Base-by-base conservation (phyloP, 2,888 invertebrate species). In the Athalia cordata region DNA sequence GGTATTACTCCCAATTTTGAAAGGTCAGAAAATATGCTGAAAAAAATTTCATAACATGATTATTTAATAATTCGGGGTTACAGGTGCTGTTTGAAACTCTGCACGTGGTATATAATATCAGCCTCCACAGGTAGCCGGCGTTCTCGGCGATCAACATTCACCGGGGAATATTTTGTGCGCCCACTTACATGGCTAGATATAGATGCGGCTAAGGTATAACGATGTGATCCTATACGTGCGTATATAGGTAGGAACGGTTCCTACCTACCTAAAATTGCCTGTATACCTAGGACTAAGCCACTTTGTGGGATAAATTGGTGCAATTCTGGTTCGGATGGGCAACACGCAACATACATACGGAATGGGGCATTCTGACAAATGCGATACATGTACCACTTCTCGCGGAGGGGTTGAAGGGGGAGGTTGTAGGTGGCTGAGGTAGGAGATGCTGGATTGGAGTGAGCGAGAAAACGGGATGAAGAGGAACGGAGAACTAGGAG, bases 371-470 rank as follows among this genome's bases (percentile, higher is more conserved):
- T 81, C 85, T 87, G 86, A 87, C 86, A 87, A 87, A 87, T 87
- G 85, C 86, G 86, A 85, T 86, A 86, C 86, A 85, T 83, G 82
- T 83, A 84, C 83, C 84, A 83, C 81, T 86, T 86, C 83, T 81
- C 79, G 78, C 70, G 79, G 72, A 66, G 67, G 67, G 78, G 77
- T 47, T 47, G 52, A 70, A 76, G 78, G 55, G 72, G 65, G 76
- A 62, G 78, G 76, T 72, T 77, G 61, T 75, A 78, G 77, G 74
- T 78, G 78, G 77, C 49, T 15, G 78, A 79, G 79, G 80, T 80
- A 77, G 79, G 79, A 50, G 64, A 9, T 64, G 59, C 45, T 13
- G 72, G 47, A 62, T 29, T 13, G 43, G 50, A 77, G 29, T 11
- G 61, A 52, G n/a, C 49, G 57, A 52, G 66, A 72, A 9, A 74